These are phyloP conservation scores for Phataginus tricuspis DNA, from an alignment of 2,797 vertebrate genomes.

Conservation along the genomic window DNA sequence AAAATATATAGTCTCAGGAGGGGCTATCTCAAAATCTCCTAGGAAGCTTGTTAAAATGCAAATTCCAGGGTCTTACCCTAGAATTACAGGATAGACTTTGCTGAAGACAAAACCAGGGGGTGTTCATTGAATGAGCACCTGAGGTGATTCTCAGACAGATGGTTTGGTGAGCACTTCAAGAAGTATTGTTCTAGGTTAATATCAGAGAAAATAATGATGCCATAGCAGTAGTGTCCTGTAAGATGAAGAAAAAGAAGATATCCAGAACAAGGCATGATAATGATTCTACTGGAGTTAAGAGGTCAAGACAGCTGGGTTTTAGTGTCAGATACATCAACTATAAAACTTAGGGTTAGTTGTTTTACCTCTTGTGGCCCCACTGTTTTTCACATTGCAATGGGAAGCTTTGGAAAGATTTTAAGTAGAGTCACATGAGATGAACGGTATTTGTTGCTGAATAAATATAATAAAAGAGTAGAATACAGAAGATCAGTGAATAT, in stretches of 20 bases:
- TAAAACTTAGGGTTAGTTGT: background rate
- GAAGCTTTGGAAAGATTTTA: conserved; percentile 45
- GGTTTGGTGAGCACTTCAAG: background rate
- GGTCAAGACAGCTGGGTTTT: background rate
- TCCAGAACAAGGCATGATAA: conserved; percentile 21
- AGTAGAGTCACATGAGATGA: background rate
- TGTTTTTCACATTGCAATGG: conserved; percentile 10
- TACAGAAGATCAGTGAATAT: background rate
- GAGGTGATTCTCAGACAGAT: background rate
- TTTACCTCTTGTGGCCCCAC: background rate
- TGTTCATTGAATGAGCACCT: background rate
- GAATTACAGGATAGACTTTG: background rate
- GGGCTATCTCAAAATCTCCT: background rate
- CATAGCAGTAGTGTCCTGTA: background rate
- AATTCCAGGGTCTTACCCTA: conserved; percentile 15
- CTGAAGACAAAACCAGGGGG: background rate
- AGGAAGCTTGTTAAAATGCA: conserved; percentile 31
- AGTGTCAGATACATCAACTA: background rate
- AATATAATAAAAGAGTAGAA: background rate
- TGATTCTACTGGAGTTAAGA: background rate
- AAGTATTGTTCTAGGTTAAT: conserved; percentile 1
- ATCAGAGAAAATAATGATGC: background rate
- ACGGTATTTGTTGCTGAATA: background rate
- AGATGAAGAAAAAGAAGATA: conserved; percentile 16
- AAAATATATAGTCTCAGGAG: conserved; percentile 2